A percentile compares a stretch with the other conserved stretches of the same genome.
phyloP scores from a whole-genome alignment of 2,797 vertebrate species.

The Carcharodon carcharias region DNA sequence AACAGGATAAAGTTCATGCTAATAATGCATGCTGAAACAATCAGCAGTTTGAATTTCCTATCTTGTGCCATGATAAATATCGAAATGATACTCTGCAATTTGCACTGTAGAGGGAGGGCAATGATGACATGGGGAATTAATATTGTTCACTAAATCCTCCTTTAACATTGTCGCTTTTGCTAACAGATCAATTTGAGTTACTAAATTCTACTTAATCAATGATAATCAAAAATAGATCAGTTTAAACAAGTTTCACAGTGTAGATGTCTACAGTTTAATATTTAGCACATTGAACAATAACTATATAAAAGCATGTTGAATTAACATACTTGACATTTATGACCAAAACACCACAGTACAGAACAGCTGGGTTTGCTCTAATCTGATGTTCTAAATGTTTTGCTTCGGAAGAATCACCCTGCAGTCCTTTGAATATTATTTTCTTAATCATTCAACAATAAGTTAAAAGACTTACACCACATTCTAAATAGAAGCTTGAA shows the following conservation, averaged over 20 bases:
- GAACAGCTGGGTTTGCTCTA: not conserved
- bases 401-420: not conserved
- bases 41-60: not conserved
- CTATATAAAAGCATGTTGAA: not conserved
- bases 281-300: not conserved
- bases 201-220: not conserved
- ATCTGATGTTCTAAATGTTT: not conserved
- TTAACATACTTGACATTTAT: not conserved
- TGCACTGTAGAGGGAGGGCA: not conserved
- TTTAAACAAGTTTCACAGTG: constrained; percentile 28
- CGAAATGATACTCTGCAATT: constrained; percentile 17
- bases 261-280: constrained; percentile 6
- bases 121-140: not conserved
- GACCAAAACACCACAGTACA: too few species aligned
- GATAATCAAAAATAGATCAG: not conserved
- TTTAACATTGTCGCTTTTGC: not conserved
- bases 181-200: not conserved
- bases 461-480: not conserved
- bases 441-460: not conserved
- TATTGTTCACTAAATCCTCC: not conserved
- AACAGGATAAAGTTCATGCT: not conserved
- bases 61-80: too few species aligned
- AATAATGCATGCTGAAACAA: not conserved
- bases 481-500: constrained; percentile 10
- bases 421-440: not conserved